Percentiles rank a stretch among this genome's conserved stretches.
Conservation (phyloP, 2,888 invertebrate species). For the Temnothorax unifasciatus region DNA sequence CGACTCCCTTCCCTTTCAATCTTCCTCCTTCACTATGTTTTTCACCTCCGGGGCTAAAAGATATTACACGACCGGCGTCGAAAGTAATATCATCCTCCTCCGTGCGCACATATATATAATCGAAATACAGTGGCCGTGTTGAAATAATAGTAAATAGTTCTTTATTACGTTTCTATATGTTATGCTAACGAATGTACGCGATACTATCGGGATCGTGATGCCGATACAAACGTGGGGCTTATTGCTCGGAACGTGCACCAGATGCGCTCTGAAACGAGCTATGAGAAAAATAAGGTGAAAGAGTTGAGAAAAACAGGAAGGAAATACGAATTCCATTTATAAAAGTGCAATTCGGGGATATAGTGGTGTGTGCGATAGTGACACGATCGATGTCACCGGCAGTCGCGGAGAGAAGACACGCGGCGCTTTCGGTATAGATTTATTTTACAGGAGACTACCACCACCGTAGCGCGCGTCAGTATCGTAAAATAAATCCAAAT, state of each 20-base stretch:
- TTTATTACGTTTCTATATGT: constrained; percentile 22
- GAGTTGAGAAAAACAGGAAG: constrained; percentile 55
- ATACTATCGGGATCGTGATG: not conserved
- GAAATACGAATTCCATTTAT: constrained; percentile 73
- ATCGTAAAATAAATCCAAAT: constrained; percentile 26
- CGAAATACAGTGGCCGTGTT: constrained; percentile 15
- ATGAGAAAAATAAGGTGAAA: constrained; percentile 18
- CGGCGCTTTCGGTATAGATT: constrained; percentile 52
- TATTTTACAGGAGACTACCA: constrained; percentile 41
- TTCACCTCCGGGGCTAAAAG: constrained; percentile 75
- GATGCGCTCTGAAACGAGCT: not conserved
- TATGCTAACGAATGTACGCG: not conserved
- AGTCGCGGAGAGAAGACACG: constrained; percentile 53
- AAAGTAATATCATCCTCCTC: constrained; percentile 58
- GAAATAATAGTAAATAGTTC: constrained; percentile 44
- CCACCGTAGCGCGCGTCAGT: not conserved
- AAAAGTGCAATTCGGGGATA: constrained; percentile 76
- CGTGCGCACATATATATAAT: constrained; percentile 24
- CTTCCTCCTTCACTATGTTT: constrained; percentile 69
- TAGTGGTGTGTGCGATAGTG: constrained; percentile 69
- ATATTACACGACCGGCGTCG: constrained; percentile 71
- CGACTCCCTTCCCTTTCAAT: constrained; percentile 71
- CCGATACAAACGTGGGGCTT: not conserved
- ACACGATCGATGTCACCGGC: constrained; percentile 69
- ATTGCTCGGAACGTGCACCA: not conserved